Base-by-base conservation (phyloP, 2,113 vertebrate genomes). In the Nansenia antarctica region DNA sequence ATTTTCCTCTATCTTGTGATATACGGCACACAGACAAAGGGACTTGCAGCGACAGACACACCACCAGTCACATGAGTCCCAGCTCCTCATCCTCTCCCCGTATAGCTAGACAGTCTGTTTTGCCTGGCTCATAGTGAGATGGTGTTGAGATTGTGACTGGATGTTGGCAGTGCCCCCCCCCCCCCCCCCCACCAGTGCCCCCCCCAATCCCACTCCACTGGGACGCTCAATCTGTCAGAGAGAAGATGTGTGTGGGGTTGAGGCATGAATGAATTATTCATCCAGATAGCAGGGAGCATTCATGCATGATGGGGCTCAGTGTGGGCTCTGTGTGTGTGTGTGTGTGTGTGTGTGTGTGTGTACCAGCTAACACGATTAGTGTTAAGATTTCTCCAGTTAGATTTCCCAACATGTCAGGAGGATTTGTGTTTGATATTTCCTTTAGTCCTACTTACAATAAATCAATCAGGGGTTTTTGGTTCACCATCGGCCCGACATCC, bases 251-350 rank as follows among this genome's bases (percentile, higher is more conserved):
- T 65, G 55, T 32, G 9, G 31, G 37, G 15, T 9, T 57, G 66
- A 61, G 61, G 64, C 49, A 30, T 70, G 72, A 39, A 70, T 85
- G 37, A 81, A 84, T 85, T 61, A 80, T 83, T 84, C 1, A 83
- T 79, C 37, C 22, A 29, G 32, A 54, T 42, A 55, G 65, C 65
- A 52, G 61, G 14, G 47, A 62, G 70, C 74, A 37, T 76, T 73
- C 67, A 79, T 66, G 69, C 62, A 58, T 80, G 77, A 74, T 27
- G 49, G 53, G 29, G 34, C 52, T 11, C 20, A 67, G n/a, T 11
- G 20, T 9, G 20, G 47, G 3, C 18, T 67, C 65, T 20, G 15
- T n/a, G 30, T 31, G 47, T 20, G 31, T 11, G 5, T 37, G n/a
- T 5, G n/a, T n/a, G n/a, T n/a, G n/a, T n/a, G n/a, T n/a, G n/a